A percentile compares a stretch with the other conserved stretches of the same genome.
Evolutionary conservation across 2,888 invertebrate genomes (phyloP).

Genomic region (Agrotis clavis): DNA sequence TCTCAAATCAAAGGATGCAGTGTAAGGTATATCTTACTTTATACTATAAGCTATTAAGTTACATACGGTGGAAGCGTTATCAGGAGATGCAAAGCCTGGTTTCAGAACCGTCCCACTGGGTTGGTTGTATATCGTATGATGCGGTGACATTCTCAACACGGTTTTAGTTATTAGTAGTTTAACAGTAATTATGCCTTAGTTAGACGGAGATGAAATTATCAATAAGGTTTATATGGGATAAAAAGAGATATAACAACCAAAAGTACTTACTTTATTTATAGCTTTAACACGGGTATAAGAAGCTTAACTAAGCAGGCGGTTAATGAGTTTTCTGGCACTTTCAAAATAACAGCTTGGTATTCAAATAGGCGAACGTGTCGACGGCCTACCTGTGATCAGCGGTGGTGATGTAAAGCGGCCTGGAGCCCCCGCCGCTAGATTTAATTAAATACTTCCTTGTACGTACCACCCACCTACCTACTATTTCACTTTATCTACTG

Average conservation of each 20-base stretch:
- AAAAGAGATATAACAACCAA: conserved; percentile 2
- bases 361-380: conserved; percentile 84
- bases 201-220: background rate
- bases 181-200: background rate
- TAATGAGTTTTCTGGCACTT: conserved; percentile 77
- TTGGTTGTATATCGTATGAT: too few relatives aligned
- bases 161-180: background rate
- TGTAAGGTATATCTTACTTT: too few relatives aligned
- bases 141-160: background rate
- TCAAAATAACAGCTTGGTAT: conserved; percentile 81
- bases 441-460: conserved; percentile 89
- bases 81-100: background rate
- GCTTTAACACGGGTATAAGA: conserved; percentile 40
- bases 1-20: background rate
- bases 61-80: too few relatives aligned
- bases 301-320: conserved; percentile 61
- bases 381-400: conserved; percentile 89
- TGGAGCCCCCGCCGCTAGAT: conserved; percentile 83
- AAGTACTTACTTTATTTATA: conserved; percentile 11
- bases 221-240: background rate
- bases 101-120: background rate
- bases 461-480: conserved; percentile 83
- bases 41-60: background rate
- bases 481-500: conserved; percentile 83
- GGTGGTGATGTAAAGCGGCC: conserved; percentile 84